Evolutionary conservation across 1,140 invertebrate species (phyloP).

Genomic region (Lutraria rhynchaena): DNA sequence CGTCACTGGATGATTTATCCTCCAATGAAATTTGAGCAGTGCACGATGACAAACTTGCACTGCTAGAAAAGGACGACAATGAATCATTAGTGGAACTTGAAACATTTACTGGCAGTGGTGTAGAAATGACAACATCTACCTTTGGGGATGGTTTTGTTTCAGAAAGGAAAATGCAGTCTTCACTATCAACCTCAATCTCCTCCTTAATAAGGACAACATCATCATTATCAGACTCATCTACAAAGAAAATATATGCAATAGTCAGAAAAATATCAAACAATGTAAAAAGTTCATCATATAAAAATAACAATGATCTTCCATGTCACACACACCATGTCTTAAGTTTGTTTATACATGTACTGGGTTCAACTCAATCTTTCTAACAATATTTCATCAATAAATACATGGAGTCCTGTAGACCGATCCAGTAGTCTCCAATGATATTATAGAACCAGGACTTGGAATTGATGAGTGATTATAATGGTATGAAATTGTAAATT

Average conservation of each 20-base stretch:
- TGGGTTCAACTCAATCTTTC: too few relatives aligned
- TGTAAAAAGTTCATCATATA: too few relatives aligned
- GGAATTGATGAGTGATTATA: too few relatives aligned
- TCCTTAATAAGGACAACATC: constrained; percentile 54
- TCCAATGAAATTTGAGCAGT: constrained; percentile 19
- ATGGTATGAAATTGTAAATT: too few relatives aligned
- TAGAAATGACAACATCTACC: not conserved
- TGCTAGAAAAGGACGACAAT: not conserved
- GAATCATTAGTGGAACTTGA: not conserved
- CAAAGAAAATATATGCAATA: constrained; percentile 6
- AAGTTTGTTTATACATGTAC: too few relatives aligned
- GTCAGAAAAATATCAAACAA: too few relatives aligned
- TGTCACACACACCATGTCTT: too few relatives aligned
- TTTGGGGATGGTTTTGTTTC: constrained; percentile 36
- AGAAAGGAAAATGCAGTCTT: constrained; percentile 52
- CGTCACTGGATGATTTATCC: not conserved
- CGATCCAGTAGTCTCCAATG: too few relatives aligned
- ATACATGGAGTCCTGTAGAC: too few relatives aligned
- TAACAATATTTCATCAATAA: too few relatives aligned
- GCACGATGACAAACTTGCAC: constrained; percentile 5
- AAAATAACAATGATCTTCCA: too few relatives aligned
- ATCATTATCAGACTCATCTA: constrained; percentile 54
- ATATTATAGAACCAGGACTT: too few relatives aligned
- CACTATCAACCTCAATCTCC: constrained; percentile 53
- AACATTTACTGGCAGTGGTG: not conserved